Conservation (phyloP, 1,140 invertebrate species). For the Scylla paramamosain region DNA sequence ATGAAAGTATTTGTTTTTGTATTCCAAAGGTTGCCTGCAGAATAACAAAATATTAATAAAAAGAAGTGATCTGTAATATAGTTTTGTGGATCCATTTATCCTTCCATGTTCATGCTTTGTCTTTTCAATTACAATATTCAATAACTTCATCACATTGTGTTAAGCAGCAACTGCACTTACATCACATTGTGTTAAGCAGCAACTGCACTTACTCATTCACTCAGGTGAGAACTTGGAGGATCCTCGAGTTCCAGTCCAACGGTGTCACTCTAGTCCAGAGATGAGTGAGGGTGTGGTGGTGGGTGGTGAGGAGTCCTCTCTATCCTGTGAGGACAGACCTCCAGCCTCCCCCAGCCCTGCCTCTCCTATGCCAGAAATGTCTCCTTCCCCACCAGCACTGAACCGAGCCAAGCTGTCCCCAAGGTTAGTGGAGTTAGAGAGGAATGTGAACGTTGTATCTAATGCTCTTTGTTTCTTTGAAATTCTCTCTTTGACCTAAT, state of each 20-base stretch:
- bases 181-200: too few relatives aligned
- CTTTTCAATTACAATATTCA: too few relatives aligned
- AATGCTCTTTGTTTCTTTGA: too few relatives aligned
- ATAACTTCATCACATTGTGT: too few relatives aligned
- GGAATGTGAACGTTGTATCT: background rate
- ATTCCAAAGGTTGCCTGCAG: too few relatives aligned
- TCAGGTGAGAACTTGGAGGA: slow-evolving; percentile 63
- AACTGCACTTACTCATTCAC: background rate
- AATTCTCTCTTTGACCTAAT: too few relatives aligned
- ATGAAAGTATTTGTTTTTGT: too few relatives aligned
- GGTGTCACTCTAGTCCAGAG: slow-evolving; percentile 94
- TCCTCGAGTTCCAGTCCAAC: slow-evolving; percentile 83
- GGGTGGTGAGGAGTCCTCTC: slow-evolving; percentile 27
- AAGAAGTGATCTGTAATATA: too few relatives aligned
- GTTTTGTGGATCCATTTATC: too few relatives aligned
- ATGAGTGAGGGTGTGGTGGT: slow-evolving; percentile 84
- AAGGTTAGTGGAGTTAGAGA: background rate
- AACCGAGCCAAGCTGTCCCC: background rate
- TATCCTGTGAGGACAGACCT: background rate
- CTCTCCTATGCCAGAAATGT: background rate
- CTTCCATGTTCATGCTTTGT: too few relatives aligned
- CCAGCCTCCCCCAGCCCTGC: background rate
- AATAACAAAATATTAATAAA: too few relatives aligned
- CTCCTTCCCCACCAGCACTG: background rate
- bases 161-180: too few relatives aligned